Base-by-base conservation (phyloP, 2,797 vertebrate genomes). In the Tolypeutes matacus region DNA sequence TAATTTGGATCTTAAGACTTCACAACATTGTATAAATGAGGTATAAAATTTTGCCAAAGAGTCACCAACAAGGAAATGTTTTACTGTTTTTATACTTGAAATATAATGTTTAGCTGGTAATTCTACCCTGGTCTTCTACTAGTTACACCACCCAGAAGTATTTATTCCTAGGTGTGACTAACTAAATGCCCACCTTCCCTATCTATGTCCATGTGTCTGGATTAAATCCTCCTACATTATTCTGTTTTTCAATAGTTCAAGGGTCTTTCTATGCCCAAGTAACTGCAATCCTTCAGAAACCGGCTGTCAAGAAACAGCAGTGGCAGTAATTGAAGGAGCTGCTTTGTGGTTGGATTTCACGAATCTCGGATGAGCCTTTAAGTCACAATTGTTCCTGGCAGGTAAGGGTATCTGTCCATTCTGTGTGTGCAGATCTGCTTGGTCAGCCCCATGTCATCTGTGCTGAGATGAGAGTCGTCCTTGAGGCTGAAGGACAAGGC, bases 81-180 rank as follows among this genome's bases (percentile, higher is more conserved):
- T 97, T 96, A 97, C 87, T 92, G 18, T 72, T 90, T 97, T 91
- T 97, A 60, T 95, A 95, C 58, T 95, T 94, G 89, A 96, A 97
- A 82, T 69, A 56, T 70, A 94, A 31, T 1, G 3, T 96, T 93
- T 46, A 92, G 88, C 78, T 92, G 84, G 67, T 49, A 81, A 85
- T 84, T 92, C 18, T 46, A 51, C 36, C 23, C n/a, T 51, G 29
- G 62, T 65, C 23, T 85, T 72, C 10, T 77, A 34, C 87, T 89
- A 25, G 67, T 83, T 86, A 76, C 0, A 70, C 39, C 76, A 64
- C 75, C 36, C 51, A 70, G 21, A 80, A n/a, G 39, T 7, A 46
- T 93, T 93, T 96, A 75, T 95, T 95, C 53, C 84, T 77, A 56
- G 25, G 23, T 65, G 1, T 83, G 53, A 78, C 20, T 75, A 56